Base-by-base conservation (phyloP, 2,797 vertebrate species). In the Mormyrops attenuatus region DNA sequence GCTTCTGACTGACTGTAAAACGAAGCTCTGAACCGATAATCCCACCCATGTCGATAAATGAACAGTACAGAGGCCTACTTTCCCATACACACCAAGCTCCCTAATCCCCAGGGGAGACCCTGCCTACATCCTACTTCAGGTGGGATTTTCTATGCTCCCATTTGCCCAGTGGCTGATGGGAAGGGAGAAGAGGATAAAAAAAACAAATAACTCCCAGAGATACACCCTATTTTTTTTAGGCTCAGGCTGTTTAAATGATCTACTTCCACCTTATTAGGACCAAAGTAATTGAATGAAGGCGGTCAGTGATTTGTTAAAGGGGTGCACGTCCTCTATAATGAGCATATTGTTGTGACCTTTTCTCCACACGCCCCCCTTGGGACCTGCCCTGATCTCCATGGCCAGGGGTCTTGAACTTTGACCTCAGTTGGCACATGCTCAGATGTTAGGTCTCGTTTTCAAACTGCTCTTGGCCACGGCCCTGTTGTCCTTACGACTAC, bases 301-400 rank as follows among this genome's bases (percentile, higher is more conserved):
- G 34, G 88, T 55, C 66, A 89, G 88, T 90, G 85, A 89, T 89
- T 89, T 90, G 82, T 87, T 57, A 73, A 73, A 49, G 47, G 63
- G 49, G 66, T 9, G 22, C 41, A 50, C 41, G 17, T 90, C 53
- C 50, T 82, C 53, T 52, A 49, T 90, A 88, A 90, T 88, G 87
- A 85, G 52, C 69, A 63, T 88, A 87, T 90, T 90, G 86, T 88
- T 50, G 26, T 88, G 87, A 90, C 89, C 89, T 66, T 77, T 88
- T 57, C 11, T 57, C 52, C 87, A 84, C 44, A 44, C 13, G 5
- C 34, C 77, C 89, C 82, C 84, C 89, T 41, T 22, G 89, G 80
- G 89, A 60, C 26, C 77, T 88, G 87, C 87, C 89, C 87, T 52
- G 77, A 44, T 41, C 63, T 53, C 82, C 26, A 11, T 77, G 82